Conservation (phyloP, 2,113 vertebrate species). For the Craseonycteris thonglongyai region DNA sequence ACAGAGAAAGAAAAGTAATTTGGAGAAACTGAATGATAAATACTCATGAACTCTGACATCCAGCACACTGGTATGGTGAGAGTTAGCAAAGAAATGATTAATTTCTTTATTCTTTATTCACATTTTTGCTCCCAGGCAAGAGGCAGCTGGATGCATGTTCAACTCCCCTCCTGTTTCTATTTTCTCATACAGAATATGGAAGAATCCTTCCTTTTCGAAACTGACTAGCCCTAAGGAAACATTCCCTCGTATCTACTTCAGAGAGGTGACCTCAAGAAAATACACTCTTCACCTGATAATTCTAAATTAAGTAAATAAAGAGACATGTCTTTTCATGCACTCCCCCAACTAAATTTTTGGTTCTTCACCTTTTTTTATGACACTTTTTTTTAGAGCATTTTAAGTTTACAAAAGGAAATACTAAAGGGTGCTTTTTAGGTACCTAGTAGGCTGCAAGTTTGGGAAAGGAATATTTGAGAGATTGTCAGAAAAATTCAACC, state of each 20-base stretch:
- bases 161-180: neutral
- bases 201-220: neutral
- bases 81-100: neutral
- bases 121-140: neutral
- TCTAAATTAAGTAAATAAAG: neutral
- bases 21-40: neutral
- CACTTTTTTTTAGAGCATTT: neutral
- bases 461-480: neutral
- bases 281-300: neutral
- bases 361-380: neutral
- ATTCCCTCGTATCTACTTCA: neutral
- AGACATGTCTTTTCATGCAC: neutral
- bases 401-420: neutral
- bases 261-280: neutral
- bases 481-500: neutral
- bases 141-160: neutral
- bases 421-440: neutral
- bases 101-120: neutral
- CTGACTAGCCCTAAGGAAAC: neutral
- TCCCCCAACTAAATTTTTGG: neutral
- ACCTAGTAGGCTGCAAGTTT: neutral
- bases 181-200: neutral
- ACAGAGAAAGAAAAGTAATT: neutral
- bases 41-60: neutral
- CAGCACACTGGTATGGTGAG: neutral